Conservation (phyloP, 2,888 invertebrate species). For the Rhogogaster chlorosoma region DNA sequence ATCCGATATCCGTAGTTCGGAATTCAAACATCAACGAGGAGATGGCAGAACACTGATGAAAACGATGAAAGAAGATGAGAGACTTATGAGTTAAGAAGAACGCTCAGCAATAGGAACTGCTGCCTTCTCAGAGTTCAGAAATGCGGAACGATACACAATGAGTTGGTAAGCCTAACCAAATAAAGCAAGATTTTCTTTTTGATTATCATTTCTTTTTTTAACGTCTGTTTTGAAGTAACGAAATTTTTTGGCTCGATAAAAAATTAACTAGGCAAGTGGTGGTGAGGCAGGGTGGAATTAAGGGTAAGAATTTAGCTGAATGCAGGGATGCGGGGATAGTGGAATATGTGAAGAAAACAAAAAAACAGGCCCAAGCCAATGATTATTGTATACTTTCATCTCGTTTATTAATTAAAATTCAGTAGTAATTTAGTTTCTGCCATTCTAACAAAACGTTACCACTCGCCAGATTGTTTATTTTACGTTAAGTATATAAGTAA, state of each 20-base stretch:
- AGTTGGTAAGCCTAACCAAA: background rate
- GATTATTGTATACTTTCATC: conserved; percentile 76
- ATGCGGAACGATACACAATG: background rate
- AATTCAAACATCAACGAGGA: background rate
- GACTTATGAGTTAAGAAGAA: background rate
- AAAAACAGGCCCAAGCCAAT: conserved; percentile 64
- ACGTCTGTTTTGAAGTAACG: background rate
- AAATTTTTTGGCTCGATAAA: background rate
- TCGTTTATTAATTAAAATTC: conserved; percentile 78
- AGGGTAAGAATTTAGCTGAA: background rate
- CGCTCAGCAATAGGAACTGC: conserved; percentile 14
- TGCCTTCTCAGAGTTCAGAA: conserved; percentile 2
- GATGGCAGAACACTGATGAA: background rate
- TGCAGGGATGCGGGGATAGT: background rate
- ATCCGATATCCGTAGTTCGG: background rate
- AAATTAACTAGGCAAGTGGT: background rate
- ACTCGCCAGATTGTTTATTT: conserved; percentile 70
- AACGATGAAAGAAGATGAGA: conserved; percentile 1
- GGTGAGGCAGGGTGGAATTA: background rate
- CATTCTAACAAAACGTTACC: conserved; percentile 77
- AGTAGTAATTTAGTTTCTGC: conserved; percentile 77
- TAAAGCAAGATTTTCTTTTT: background rate
- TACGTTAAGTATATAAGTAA: conserved; percentile 70
- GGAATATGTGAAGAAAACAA: conserved; percentile 44
- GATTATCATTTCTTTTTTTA: background rate